These are phyloP conservation scores for Galerucella nymphaeae DNA, from an alignment of 2,888 invertebrate species.

Conservation along the genomic window DNA sequence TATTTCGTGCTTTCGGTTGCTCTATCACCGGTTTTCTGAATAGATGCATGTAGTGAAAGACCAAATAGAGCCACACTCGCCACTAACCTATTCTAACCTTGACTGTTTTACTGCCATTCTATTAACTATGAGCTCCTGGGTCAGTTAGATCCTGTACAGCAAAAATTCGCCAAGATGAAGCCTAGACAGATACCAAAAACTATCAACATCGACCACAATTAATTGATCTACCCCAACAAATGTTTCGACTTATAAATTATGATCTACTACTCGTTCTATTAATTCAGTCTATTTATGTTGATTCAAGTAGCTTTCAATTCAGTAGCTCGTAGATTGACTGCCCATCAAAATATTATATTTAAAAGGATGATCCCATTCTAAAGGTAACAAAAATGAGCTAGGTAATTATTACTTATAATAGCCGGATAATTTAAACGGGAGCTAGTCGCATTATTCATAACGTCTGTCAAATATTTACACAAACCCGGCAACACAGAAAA, in stretches of 20 bases:
- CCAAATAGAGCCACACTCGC: too few relatives aligned
- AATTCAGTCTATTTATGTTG: neutral
- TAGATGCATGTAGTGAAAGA: too few relatives aligned
- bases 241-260: neutral
- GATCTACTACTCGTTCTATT: neutral
- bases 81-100: too few relatives aligned
- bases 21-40: too few relatives aligned
- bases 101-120: too few relatives aligned
- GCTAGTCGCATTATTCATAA: conserved; percentile 56
- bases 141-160: too few relatives aligned
- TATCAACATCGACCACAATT: too few relatives aligned
- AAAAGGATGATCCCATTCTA: conserved; percentile 23
- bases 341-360: conserved; percentile 28
- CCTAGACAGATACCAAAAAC: too few relatives aligned
- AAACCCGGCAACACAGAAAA: conserved; percentile 53
- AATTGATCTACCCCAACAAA: too few relatives aligned
- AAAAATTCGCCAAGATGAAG: too few relatives aligned
- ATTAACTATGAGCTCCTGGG: too few relatives aligned
- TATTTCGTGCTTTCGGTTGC: too few relatives aligned
- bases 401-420: conserved; percentile 28
- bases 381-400: conserved; percentile 15
- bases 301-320: conserved; percentile 18
- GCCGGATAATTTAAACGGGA: conserved; percentile 53
- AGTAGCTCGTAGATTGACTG: conserved; percentile 24
- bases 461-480: conserved; percentile 59